A percentile compares a stretch with the other conserved stretches of the same genome.
These are phyloP conservation scores for Sylvilagus floridanus DNA, from an alignment of 2,797 vertebrate species.

Conservation along the genomic window DNA sequence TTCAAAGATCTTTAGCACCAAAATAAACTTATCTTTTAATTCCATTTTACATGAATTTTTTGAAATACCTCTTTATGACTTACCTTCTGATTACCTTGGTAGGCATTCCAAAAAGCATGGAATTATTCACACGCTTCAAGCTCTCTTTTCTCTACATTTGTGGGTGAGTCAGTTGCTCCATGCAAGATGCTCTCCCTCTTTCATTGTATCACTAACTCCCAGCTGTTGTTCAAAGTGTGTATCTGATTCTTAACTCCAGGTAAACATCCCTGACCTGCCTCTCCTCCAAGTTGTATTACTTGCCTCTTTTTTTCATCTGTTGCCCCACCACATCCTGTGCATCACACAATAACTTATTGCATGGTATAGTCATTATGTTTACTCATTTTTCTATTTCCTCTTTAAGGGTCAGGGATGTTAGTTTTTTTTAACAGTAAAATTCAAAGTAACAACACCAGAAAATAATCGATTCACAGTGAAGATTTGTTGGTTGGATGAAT, in stretches of 20 bases:
- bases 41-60: too few relatives aligned
- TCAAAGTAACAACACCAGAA: neutral
- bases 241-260: neutral
- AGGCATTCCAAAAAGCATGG: neutral
- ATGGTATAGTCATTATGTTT: neutral
- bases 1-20: too few relatives aligned
- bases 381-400: neutral
- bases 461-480: neutral
- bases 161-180: neutral
- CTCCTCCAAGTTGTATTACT: neutral
- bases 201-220: neutral
- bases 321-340: neutral
- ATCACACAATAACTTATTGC: neutral
- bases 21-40: too few relatives aligned
- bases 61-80: neutral
- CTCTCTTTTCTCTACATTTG: neutral
- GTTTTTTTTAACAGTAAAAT: constrained; percentile 35
- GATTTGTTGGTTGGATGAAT: constrained; percentile 39
- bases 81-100: constrained; percentile 31
- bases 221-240: neutral
- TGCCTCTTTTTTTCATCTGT: neutral
- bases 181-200: neutral
- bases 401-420: neutral
- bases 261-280: neutral
- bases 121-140: neutral